phyloP scores from a whole-genome alignment of 2,888 invertebrate species.

The Rhaphigaster nebulosa region DNA sequence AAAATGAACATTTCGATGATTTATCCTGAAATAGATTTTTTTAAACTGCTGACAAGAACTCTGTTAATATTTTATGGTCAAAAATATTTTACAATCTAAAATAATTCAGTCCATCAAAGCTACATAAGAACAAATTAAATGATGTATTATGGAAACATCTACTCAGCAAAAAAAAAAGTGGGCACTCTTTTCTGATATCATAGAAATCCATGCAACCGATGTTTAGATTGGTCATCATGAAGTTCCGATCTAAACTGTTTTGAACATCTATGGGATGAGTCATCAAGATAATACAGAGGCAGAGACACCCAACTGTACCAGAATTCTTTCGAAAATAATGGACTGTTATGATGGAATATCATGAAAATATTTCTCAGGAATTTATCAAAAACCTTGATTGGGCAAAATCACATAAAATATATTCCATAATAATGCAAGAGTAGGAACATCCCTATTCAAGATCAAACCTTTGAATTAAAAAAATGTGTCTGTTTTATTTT shows the following conservation, averaged over 20 bases:
- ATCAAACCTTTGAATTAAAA: too few species aligned
- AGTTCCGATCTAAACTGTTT: too few species aligned
- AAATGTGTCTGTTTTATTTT: too few species aligned
- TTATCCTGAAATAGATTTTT: too few species aligned
- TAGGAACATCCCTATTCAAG: too few species aligned
- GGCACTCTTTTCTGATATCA: background rate
- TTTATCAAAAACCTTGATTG: background rate
- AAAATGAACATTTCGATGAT: too few species aligned
- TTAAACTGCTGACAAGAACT: background rate
- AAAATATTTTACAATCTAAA: background rate
- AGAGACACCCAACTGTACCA: background rate
- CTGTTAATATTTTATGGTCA: background rate
- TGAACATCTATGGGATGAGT: too few species aligned
- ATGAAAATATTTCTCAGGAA: background rate
- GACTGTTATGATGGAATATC: background rate
- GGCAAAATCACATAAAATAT: background rate
- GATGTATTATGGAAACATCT: background rate
- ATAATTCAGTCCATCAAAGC: background rate
- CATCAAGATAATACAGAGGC: too few species aligned
- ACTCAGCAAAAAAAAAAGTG: background rate
- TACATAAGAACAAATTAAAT: background rate
- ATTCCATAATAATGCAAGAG: background rate
- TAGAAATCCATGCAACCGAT: background rate
- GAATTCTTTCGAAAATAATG: background rate
- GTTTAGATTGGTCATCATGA: background rate